These are phyloP conservation scores for Eriocheir sinensis DNA, from an alignment of 1,140 invertebrate species.

Conservation along the genomic window DNA sequence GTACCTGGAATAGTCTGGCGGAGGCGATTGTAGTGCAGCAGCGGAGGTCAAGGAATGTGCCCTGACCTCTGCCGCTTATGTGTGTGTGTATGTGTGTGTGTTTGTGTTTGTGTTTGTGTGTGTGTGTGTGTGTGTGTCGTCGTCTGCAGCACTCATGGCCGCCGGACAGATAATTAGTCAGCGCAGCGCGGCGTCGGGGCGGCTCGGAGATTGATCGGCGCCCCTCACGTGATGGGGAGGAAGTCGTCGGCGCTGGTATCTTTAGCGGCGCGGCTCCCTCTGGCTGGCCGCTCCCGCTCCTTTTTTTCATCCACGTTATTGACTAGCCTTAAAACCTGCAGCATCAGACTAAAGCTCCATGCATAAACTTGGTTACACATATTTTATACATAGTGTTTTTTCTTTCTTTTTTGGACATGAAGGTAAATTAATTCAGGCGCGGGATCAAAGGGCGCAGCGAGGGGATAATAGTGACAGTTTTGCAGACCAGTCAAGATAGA, in stretches of 20 bases:
- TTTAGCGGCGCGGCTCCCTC: no score
- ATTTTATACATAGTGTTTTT: background rate
- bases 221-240: no score
- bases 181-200: no score
- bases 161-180: no score
- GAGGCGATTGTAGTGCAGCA: no score
- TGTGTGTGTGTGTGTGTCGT: background rate
- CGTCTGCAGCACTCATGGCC: background rate
- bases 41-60: no score
- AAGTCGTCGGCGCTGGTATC: no score
- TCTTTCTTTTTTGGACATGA: constrained; percentile 52
- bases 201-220: no score
- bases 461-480: constrained; percentile 58
- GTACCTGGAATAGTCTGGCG: background rate
- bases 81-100: no score
- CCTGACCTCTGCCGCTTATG: no score
- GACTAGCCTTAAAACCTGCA: background rate
- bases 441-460: constrained; percentile 48
- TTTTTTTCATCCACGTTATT: background rate
- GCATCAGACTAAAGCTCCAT: constrained; percentile 58
- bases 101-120: background rate
- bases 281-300: no score
- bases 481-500: constrained; percentile 44
- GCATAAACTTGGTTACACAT: constrained; percentile 38
- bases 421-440: constrained; percentile 50